Evolutionary conservation across 1,140 invertebrate species (phyloP).

Genomic region (Diabrotica undecimpunctata): DNA sequence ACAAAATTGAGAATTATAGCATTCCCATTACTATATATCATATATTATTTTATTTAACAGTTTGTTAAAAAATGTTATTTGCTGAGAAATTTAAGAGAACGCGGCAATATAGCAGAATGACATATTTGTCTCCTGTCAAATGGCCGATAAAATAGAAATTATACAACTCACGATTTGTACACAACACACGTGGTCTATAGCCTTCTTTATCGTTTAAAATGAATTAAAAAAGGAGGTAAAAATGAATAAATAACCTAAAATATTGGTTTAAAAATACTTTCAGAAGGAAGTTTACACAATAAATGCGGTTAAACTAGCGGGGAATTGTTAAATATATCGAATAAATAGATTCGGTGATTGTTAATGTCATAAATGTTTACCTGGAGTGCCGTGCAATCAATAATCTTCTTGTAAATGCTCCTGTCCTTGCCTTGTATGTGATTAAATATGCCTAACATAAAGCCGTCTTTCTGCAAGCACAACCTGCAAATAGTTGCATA

Average conservation of each 20-base stretch:
- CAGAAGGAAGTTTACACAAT: not conserved
- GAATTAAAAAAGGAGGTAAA: not conserved
- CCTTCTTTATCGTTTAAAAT: not conserved
- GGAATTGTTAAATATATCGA: not conserved
- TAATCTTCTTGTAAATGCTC: slow-evolving; percentile 47
- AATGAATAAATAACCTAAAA: not conserved
- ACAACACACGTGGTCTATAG: not conserved
- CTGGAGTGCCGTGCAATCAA: slow-evolving; percentile 46
- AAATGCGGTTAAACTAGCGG: not conserved
- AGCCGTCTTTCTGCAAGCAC: slow-evolving; percentile 55
- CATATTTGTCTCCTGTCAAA: not conserved
- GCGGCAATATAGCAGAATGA: too few relatives aligned
- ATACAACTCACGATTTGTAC: not conserved
- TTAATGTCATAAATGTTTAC: slow-evolving; percentile 34
- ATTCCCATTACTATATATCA: too few relatives aligned
- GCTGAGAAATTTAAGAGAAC: too few relatives aligned
- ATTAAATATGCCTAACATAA: slow-evolving; percentile 56
- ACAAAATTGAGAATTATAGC: too few relatives aligned
- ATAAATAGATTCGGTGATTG: not conserved
- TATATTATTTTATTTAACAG: too few relatives aligned
- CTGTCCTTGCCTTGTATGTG: slow-evolving; percentile 45
- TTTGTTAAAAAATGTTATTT: too few relatives aligned
- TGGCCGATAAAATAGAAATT: not conserved
- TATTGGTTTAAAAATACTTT: too few relatives aligned
- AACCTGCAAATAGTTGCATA: slow-evolving; percentile 54